phyloP scores from a whole-genome alignment of 2,888 invertebrate genomes.

The Elysia crispata region DNA sequence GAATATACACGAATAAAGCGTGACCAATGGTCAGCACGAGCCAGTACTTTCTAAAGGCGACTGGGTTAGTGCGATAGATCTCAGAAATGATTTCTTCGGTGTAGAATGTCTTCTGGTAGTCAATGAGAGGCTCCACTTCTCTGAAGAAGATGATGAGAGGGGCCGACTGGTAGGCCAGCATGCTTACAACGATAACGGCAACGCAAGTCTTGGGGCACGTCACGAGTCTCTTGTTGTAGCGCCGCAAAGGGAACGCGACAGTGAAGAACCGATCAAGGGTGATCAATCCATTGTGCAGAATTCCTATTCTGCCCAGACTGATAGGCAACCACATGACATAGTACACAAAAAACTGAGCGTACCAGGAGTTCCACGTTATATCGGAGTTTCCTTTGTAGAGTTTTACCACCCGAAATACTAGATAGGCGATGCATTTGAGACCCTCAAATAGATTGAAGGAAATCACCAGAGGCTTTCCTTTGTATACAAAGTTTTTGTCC shows the following conservation, averaged over 20 bases:
- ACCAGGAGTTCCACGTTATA: background rate
- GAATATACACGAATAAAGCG: background rate
- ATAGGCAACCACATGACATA: background rate
- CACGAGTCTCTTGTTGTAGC: background rate
- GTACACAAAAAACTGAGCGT: constrained; percentile 11
- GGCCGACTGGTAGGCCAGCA: background rate
- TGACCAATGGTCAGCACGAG: background rate
- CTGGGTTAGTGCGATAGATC: too few species aligned
- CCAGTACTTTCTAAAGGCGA: too few species aligned
- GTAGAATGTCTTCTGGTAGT: too few species aligned
- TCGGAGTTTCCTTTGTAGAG: too few species aligned
- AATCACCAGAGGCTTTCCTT: background rate
- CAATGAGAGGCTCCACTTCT: too few species aligned
- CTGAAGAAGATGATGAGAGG: too few species aligned
- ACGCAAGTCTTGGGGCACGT: background rate
- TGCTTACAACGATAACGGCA: background rate
- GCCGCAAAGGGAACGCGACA: background rate
- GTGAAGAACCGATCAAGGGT: constrained; percentile 2
- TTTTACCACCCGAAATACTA: background rate
- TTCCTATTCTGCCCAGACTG: background rate
- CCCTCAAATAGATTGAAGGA: background rate
- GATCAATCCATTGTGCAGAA: background rate
- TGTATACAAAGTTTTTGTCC: too few species aligned
- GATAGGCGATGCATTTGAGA: background rate
- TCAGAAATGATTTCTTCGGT: too few species aligned